phyloP scores from a whole-genome alignment of 2,113 vertebrate genomes.

The Choloepus hoffmanni region DNA sequence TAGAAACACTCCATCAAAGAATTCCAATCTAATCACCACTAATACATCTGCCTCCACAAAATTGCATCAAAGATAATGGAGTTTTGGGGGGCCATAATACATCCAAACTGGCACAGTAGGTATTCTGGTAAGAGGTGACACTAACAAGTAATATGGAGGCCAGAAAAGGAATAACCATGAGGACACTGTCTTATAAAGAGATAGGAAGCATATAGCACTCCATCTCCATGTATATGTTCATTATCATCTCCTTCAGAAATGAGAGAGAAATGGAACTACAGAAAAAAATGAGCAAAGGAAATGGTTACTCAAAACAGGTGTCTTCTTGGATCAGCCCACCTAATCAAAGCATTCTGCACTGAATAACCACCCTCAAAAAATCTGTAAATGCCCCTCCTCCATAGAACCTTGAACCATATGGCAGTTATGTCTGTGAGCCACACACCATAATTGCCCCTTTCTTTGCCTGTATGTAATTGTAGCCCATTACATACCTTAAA shows the following conservation, averaged over 20 bases:
- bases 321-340: not conserved
- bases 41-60: too few relatives aligned
- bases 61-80: too few relatives aligned
- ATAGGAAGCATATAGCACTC: not conserved
- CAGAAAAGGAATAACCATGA: not conserved
- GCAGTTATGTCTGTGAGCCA: not conserved
- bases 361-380: constrained; percentile 10
- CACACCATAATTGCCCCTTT: not conserved
- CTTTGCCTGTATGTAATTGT: not conserved
- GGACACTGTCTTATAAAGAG: not conserved
- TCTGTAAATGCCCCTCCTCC: not conserved
- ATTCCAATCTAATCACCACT: too few relatives aligned
- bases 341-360: not conserved
- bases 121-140: not conserved
- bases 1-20: too few relatives aligned
- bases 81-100: too few relatives aligned
- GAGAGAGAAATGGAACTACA: not conserved
- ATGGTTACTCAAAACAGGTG: not conserved
- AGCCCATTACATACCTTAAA: not conserved
- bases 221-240: not conserved
- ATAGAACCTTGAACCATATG: not conserved
- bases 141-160: not conserved
- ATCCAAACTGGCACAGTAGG: too few relatives aligned
- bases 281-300: not conserved
- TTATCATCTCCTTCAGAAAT: not conserved